These are phyloP conservation scores for Tetramorium simillimum DNA, from an alignment of 1,140 invertebrate species.

Conservation along the genomic window DNA sequence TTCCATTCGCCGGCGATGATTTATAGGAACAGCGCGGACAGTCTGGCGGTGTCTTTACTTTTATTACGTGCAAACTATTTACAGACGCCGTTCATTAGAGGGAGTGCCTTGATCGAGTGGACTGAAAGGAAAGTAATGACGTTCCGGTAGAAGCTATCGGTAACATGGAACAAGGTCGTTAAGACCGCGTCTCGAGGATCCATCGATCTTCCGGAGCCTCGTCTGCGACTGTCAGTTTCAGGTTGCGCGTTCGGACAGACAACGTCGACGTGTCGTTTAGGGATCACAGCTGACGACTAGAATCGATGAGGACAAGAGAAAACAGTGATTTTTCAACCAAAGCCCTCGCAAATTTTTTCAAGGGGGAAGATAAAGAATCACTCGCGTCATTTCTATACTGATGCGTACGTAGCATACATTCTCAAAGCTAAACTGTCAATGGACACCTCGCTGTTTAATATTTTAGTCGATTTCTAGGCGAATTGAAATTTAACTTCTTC, in stretches of 20 bases:
- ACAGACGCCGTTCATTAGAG: constrained; percentile 52
- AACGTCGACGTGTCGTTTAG: constrained; percentile 33
- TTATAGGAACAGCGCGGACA: constrained; percentile 18
- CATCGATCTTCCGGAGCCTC: constrained; percentile 53
- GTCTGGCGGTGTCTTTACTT: constrained; percentile 44
- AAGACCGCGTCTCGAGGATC: constrained; percentile 48
- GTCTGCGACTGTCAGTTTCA: constrained; percentile 55
- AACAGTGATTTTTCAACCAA: constrained; percentile 21
- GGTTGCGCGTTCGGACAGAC: constrained; percentile 46
- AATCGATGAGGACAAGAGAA: background rate
- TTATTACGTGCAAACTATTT: constrained; percentile 61
- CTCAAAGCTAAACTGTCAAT: background rate
- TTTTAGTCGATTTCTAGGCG: constrained; percentile 7
- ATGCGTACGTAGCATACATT: background rate
- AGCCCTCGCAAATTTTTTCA: background rate
- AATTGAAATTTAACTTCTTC: constrained; percentile 8
- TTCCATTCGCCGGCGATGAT: constrained; percentile 35
- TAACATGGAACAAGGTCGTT: constrained; percentile 59
- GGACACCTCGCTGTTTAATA: background rate
- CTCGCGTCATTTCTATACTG: background rate
- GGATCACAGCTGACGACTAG: background rate
- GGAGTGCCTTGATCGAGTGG: constrained; percentile 60
- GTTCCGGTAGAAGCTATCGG: constrained; percentile 49
- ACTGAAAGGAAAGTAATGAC: constrained; percentile 61
- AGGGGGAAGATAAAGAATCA: background rate